Percentiles rank a stretch among this genome's conserved stretches.
Conservation (phyloP, 2,113 vertebrate genomes). For the Danionella cerebrum region DNA sequence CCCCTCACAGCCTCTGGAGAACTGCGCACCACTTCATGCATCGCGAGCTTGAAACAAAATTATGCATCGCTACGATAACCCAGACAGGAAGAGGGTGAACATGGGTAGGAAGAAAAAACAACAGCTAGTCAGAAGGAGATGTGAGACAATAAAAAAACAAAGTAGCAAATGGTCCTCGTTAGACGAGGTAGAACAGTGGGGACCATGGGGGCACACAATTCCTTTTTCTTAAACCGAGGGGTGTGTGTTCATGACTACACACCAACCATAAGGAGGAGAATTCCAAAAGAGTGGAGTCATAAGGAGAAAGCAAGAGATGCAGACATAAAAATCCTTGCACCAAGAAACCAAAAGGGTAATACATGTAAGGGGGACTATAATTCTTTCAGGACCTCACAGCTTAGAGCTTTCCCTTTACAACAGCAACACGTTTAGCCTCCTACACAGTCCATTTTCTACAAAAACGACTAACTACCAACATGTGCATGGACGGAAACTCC, state of each 20-base stretch:
- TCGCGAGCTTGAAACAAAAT: slow-evolving; percentile 19
- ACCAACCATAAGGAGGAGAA: slow-evolving; percentile 61
- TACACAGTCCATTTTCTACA: background rate
- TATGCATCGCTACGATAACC: slow-evolving; percentile 22
- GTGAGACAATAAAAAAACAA: slow-evolving; percentile 48
- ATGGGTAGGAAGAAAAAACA: slow-evolving; percentile 22
- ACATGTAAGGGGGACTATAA: slow-evolving; percentile 4
- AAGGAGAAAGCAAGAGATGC: slow-evolving; percentile 61
- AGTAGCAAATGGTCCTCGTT: slow-evolving; percentile 59
- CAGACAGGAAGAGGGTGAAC: slow-evolving; percentile 43
- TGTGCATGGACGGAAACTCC: background rate
- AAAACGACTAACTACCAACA: background rate
- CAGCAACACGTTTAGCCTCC: background rate
- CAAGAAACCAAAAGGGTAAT: background rate
- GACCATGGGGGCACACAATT: slow-evolving; percentile 18
- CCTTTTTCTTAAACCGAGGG: slow-evolving; percentile 21
- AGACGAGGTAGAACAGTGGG: slow-evolving; percentile 52
- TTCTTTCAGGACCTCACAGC: background rate
- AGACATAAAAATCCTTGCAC: slow-evolving; percentile 47
- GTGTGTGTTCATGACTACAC: slow-evolving; percentile 42
- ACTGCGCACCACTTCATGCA: background rate
- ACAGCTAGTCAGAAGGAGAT: slow-evolving; percentile 28
- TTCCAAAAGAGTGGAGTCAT: slow-evolving; percentile 69
- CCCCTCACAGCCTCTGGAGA: slow-evolving; percentile 51
- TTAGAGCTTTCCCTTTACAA: slow-evolving; percentile 3